Conservation (phyloP, 1,140 invertebrate species). For the Solenopsis invicta region DNA sequence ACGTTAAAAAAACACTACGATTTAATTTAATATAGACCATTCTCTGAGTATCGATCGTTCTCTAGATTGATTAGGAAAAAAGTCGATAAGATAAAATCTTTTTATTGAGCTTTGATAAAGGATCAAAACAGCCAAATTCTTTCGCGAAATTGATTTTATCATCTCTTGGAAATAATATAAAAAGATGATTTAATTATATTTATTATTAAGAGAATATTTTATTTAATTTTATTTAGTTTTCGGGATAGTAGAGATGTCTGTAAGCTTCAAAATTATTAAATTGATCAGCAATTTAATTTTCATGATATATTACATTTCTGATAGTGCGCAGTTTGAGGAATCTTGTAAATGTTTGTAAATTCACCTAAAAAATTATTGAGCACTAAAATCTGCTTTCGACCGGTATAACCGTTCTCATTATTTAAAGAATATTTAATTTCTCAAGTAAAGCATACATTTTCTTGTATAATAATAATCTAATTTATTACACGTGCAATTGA, state of each 20-base stretch:
- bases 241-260: too few relatives aligned
- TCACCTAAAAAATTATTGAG: too few relatives aligned
- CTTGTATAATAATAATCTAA: not conserved
- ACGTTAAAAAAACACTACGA: conserved; percentile 48
- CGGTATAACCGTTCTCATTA: too few relatives aligned
- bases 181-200: not conserved
- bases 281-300: too few relatives aligned
- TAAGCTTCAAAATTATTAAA: too few relatives aligned
- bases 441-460: not conserved
- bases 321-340: too few relatives aligned
- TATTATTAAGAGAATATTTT: not conserved
- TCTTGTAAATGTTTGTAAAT: too few relatives aligned
- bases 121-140: not conserved
- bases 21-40: conserved; percentile 45
- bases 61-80: conserved; percentile 11
- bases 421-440: not conserved
- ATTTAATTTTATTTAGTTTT: too few relatives aligned
- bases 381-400: too few relatives aligned
- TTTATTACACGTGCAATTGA: conserved; percentile 7
- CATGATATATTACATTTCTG: too few relatives aligned
- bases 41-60: conserved; percentile 28
- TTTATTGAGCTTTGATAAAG: not conserved
- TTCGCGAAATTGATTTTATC: not conserved
- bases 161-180: not conserved
- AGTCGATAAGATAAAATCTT: not conserved